Base-by-base conservation (phyloP, 2,888 invertebrate species). In the Dilophus febrilis region DNA sequence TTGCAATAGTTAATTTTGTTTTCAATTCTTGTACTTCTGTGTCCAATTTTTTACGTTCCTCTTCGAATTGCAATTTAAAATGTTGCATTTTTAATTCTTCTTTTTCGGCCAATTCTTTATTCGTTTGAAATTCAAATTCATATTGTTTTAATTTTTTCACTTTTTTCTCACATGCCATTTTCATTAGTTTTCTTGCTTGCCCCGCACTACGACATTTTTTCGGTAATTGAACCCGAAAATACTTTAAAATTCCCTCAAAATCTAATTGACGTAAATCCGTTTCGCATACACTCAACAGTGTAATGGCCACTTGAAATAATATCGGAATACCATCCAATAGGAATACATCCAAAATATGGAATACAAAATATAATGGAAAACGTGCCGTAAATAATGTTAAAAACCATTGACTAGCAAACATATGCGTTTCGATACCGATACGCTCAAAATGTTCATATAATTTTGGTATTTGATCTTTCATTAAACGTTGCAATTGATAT, bases 341-440 rank as follows among this genome's bases (percentile, higher is more conserved):
- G 64, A 95, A 97, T 37, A 98, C 79, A 59, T 99, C 98, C 44
- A 99, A 71, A 40, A 98, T 94, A 60, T 91, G 91, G 66, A 94
- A 99, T 27, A 98, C 79, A 66, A 97, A 78, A 54, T 84, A 88
- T 30, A 99, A 69, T 0, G 98, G 98, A 64, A 99, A 99, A 54
- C 97, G 81, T 27, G 98, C 97, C 2, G 98, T 98, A 67, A 92
- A 99, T n/a, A 98, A 71, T 0, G 98, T 98, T 40, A 99, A 76
- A 69, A 99, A 97, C 98, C 98, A 98, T 65, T 98, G 98, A 5
- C 91, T 92, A 17, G 97, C 97, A 60, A 90, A 98, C 95, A 95
- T 97, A 66, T 98, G 97, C 22, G 90, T 84, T 64, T 98, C 97
- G 37, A 98, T 80, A 37, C 80, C 79, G 43, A 70, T 79, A 73